These are phyloP conservation scores for Ophion ellenae DNA, from an alignment of 2,888 invertebrate genomes.

Conservation along the genomic window DNA sequence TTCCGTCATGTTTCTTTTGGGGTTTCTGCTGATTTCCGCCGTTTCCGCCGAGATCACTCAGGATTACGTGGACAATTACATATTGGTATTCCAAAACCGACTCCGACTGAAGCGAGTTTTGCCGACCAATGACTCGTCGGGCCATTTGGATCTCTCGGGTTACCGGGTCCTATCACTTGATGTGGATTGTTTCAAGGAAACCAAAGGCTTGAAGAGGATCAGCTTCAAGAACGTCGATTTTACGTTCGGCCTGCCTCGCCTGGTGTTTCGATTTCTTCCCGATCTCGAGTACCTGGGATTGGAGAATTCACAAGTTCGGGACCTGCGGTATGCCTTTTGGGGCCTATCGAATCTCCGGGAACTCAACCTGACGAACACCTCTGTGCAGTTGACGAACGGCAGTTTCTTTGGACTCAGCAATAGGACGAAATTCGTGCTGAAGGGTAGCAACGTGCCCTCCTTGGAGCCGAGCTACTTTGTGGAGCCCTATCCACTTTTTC, in stretches of 20 bases:
- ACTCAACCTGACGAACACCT: not conserved
- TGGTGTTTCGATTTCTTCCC: not conserved
- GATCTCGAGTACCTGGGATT: not conserved
- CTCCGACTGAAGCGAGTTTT: not conserved
- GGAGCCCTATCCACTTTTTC: not conserved
- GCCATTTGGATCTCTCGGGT: not conserved
- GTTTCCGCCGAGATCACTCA: not conserved
- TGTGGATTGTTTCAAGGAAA: not conserved
- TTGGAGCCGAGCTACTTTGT: not conserved
- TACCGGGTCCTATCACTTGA: not conserved
- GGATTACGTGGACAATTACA: not conserved
- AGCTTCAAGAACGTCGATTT: not conserved
- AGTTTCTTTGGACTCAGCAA: not conserved
- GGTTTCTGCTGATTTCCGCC: not conserved
- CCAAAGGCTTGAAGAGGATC: not conserved
- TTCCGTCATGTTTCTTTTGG: not conserved
- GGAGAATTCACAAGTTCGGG: not conserved
- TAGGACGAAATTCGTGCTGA: not conserved
- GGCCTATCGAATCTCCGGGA: not conserved
- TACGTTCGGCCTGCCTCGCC: not conserved
- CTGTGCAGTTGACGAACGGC: not conserved
- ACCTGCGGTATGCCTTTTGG: not conserved
- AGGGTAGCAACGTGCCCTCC: not conserved
- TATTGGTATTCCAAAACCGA: not conserved
- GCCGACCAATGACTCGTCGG: not conserved